Evolutionary conservation across 2,888 invertebrate genomes (phyloP), one percentile per base, ranked within the genome.

Genomic region (Epinotia nisella): DNA sequence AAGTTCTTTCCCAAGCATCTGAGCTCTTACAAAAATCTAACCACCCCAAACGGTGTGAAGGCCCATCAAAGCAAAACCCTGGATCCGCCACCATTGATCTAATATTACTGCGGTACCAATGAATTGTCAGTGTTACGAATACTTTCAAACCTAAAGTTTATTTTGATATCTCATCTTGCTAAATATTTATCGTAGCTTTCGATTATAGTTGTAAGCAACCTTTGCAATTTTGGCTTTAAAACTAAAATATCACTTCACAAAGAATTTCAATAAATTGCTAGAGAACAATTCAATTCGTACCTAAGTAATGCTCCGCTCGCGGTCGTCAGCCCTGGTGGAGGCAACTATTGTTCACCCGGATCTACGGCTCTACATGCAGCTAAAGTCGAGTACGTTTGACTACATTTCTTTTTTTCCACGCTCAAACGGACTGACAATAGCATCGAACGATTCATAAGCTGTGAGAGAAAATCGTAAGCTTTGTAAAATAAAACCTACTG

Each of bases 331-430:
- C 71, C 74, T 74, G 67, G 65, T 19, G 29, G 55, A 55, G 17
- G 29, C 70, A 17, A 55, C 75, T 60, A 78, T 79, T 79, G 79
- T 79, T 78, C 65, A 75, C 76, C 77, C 79, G 78, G 78, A 78
- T 75, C 77, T 77, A 72, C 67, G 65, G 58, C 71, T 73, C 65
- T 69, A 73, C 73, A 73, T 73, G 51, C 73, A 69, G 35, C 73
- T 69, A 64, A 73, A 72, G 41, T 59, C 35, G 49, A 67, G 17
- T 68, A 70, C 56, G 64, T 70, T 70, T 70, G 70, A 70, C 62
- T 62, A 61, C 29, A 60, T 55, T 65, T 53, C 51, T 55, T 72
- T 67, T 66, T 71, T 56, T 68, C 24, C 15, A 49, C 24, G 65
- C 24, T 45, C 5, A 49, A 51, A 11, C 49, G 9, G 15, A 59